A percentile compares a stretch with the other conserved stretches of the same genome.
Conservation (phyloP, 2,888 invertebrate genomes). For the Hypolimnas misippus region DNA sequence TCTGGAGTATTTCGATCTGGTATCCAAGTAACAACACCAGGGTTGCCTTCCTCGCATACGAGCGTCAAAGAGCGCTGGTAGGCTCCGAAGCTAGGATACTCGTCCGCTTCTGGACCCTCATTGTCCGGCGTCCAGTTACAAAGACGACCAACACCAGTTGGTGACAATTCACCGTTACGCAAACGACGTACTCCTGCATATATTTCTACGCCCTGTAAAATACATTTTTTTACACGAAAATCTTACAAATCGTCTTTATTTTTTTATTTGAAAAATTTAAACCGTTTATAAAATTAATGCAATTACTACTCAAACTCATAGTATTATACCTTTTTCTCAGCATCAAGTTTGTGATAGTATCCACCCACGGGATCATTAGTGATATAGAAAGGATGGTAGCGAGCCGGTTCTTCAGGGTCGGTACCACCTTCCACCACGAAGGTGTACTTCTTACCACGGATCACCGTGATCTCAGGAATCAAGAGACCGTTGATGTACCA, state of each 20-base stretch:
- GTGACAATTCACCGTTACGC: constrained; percentile 87
- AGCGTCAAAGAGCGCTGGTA: constrained; percentile 93
- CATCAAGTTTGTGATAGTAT: constrained; percentile 91
- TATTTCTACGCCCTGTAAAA: constrained; percentile 87
- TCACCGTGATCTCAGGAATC: constrained; percentile 95
- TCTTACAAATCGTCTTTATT: too few species aligned
- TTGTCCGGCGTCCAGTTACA: constrained; percentile 94
- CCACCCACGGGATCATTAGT: constrained; percentile 97
- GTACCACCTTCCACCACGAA: constrained; percentile 95
- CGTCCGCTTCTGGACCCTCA: constrained; percentile 89
- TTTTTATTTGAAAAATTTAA: too few species aligned
- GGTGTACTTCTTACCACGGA: constrained; percentile 93
- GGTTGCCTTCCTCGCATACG: constrained; percentile 92
- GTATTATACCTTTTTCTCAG: constrained; percentile 93
- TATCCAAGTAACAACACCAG: constrained; percentile 93
- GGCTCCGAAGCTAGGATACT: constrained; percentile 94
- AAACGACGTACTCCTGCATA: constrained; percentile 91
- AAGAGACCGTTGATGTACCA: constrained; percentile 97
- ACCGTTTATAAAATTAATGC: too few species aligned
- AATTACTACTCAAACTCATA: too few species aligned
- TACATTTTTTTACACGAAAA: too few species aligned
- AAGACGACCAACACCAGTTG: constrained; percentile 92
- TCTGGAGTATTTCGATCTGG: constrained; percentile 94
- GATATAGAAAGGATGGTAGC: constrained; percentile 96
- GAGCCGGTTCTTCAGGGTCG: constrained; percentile 90